Base-by-base conservation (phyloP, 2,797 vertebrate genomes). In the Schizothorax lantsangensis region DNA sequence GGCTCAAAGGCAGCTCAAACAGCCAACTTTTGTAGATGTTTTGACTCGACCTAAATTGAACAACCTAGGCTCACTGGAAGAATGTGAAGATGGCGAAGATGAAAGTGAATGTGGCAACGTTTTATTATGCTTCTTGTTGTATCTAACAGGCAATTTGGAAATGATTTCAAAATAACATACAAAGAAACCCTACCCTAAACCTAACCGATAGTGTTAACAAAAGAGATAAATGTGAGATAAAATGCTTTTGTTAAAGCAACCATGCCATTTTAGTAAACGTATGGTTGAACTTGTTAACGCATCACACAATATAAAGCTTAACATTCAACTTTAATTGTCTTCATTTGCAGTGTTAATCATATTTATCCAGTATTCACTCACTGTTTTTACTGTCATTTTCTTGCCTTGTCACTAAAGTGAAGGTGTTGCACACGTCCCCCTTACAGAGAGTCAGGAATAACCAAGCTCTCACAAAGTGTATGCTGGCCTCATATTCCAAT, bases 401-500 rank as follows among this genome's bases (percentile, higher is more conserved):
- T 68, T 88, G 86, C 84, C 73, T 80, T 86, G 86, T 91, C 88
- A 88, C 64, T 78, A 40, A 87, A 88, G 86, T 74, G 68, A 80
- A 88, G 85, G 71, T 85, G 85, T 66, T 80, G 69, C 79, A 66
- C 6, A 47, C 79, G 78, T 84, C 84, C 88, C 74, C 82, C 74
- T 86, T 87, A 62, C 84, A 78, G 62, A 81, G n/a, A 88, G 85
- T 88, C 88, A 89, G 87, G 88, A 90, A 91, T 86, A 89, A 88
- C 88, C 81, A 68, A 73, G 83, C 88, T 85, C 66, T 78, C 74
- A 66, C 89, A 79, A 91, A 88, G 88, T 90, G 92, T 91, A 92
- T 92, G 90, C 86, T 91, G 92, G 93, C 92, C 93, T 92, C 92
- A 75, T 93, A 95, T 95, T 92, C 93, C 95, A 95, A 95, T 96